Conservation (phyloP, 2,888 invertebrate genomes). For the Nowickia ferox region DNA sequence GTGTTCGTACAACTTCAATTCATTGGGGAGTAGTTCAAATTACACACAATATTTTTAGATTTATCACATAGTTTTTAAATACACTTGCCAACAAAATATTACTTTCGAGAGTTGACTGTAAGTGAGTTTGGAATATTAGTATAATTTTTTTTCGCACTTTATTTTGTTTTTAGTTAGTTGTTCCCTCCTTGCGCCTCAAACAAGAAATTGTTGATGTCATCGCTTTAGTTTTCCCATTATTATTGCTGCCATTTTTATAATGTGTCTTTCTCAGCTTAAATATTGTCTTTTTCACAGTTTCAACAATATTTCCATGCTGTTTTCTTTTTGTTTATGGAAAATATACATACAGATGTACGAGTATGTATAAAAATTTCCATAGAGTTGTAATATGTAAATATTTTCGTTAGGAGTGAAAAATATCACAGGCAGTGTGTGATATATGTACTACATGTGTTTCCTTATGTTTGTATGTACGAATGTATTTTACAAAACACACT, state of each 20-base stretch:
- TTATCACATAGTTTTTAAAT: no score
- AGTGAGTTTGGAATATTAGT: no score
- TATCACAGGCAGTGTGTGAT: not conserved
- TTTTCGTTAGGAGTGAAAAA: not conserved
- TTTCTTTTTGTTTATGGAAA: not conserved
- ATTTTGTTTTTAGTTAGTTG: not conserved
- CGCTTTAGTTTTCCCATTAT: conserved; percentile 75
- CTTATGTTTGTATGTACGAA: no score
- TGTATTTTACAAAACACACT: conserved; percentile 72
- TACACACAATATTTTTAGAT: no score
- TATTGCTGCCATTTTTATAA: conserved; percentile 48
- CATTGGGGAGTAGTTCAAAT: no score
- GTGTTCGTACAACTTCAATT: no score
- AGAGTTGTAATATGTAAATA: conserved; percentile 50
- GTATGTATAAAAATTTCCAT: no score
- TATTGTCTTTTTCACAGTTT: not conserved
- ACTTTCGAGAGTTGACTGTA: no score
- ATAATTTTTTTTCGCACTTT: no score
- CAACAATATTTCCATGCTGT: not conserved
- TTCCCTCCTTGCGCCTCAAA: no score
- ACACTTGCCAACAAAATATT: no score
- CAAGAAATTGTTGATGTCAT: conserved; percentile 37
- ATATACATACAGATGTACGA: no score
- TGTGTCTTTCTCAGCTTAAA: conserved; percentile 23
- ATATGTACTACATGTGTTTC: conserved; percentile 19